phyloP scores from a whole-genome alignment of 1,140 invertebrate species.

The Drosophila ogumai region DNA sequence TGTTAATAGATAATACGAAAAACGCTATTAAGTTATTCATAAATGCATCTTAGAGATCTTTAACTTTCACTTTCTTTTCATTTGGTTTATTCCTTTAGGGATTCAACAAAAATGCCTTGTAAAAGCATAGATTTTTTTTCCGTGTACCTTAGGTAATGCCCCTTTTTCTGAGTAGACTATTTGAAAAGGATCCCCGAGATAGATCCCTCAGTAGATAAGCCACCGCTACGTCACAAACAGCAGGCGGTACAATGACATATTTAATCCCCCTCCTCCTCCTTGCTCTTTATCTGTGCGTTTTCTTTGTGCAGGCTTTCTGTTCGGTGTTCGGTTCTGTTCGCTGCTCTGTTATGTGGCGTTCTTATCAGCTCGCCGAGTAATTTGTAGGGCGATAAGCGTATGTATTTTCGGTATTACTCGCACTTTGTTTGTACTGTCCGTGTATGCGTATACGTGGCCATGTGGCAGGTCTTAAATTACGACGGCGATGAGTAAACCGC shows the following conservation, averaged over 20 bases:
- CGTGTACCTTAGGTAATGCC: neutral
- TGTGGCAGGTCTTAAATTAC: constrained; percentile 65
- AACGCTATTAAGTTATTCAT: neutral
- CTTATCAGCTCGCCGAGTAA: constrained; percentile 64
- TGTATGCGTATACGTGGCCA: constrained; percentile 55
- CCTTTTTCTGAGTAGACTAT: neutral
- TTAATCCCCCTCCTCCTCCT: neutral
- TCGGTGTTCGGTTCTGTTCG: constrained; percentile 14
- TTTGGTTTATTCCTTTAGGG: too few relatives aligned
- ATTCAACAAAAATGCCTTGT: too few relatives aligned
- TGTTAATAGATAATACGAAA: neutral
- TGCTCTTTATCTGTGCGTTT: constrained; percentile 15
- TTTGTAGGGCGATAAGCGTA: constrained; percentile 70
- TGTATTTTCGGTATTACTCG: constrained; percentile 77
- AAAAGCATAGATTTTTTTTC: neutral
- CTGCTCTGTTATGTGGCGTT: constrained; percentile 44
- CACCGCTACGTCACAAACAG: constrained; percentile 22
- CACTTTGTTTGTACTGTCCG: constrained; percentile 45
- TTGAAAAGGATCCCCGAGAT: constrained; percentile 18
- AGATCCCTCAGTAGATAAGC: constrained; percentile 32
- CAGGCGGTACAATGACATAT: constrained; percentile 34
- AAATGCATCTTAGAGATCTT: too few relatives aligned
- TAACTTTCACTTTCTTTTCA: too few relatives aligned
- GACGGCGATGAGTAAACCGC: constrained; percentile 37
- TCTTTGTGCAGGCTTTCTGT: constrained; percentile 31